phyloP scores from a whole-genome alignment of 2,113 vertebrate species.

The Gallinago media region DNA sequence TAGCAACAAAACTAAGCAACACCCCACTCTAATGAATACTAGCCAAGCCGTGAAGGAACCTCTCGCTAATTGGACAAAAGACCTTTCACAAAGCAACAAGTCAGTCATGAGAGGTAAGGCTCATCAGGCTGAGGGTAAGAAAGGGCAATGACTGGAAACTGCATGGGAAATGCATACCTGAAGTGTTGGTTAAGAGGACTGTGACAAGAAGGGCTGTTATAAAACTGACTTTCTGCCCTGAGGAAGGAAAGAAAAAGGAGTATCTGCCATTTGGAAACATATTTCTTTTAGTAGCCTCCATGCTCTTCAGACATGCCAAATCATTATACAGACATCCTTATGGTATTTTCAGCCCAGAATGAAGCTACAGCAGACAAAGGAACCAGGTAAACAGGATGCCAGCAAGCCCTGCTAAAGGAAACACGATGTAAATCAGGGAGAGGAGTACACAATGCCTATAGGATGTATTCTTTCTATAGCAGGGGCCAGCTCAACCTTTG shows the following conservation, averaged over 20 bases:
- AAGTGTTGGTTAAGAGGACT: not conserved
- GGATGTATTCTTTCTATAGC: not conserved
- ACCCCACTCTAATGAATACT: not conserved
- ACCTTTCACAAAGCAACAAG: not conserved
- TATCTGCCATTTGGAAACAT: not conserved
- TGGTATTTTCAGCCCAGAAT: conserved; percentile 31
- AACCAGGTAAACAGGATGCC: conserved; percentile 47
- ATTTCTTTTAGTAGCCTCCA: not conserved
- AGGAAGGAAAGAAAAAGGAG: not conserved
- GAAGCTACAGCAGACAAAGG: conserved; percentile 26
- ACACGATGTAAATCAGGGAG: conserved; percentile 12
- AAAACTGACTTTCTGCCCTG: not conserved
- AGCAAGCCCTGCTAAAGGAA: conserved; percentile 30
- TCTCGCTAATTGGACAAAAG: not conserved
- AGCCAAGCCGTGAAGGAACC: not conserved
- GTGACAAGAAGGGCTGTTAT: not conserved
- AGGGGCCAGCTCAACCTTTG: not conserved
- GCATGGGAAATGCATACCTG: not conserved
- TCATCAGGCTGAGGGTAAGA: not conserved
- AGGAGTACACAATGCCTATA: conserved; percentile 8
- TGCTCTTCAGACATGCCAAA: not conserved
- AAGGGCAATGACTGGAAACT: not conserved
- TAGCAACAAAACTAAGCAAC: not conserved
- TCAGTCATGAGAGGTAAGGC: not conserved
- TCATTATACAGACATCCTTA: not conserved